Base-by-base conservation (phyloP, 1,140 invertebrate genomes). In the Drosophila erecta region DNA sequence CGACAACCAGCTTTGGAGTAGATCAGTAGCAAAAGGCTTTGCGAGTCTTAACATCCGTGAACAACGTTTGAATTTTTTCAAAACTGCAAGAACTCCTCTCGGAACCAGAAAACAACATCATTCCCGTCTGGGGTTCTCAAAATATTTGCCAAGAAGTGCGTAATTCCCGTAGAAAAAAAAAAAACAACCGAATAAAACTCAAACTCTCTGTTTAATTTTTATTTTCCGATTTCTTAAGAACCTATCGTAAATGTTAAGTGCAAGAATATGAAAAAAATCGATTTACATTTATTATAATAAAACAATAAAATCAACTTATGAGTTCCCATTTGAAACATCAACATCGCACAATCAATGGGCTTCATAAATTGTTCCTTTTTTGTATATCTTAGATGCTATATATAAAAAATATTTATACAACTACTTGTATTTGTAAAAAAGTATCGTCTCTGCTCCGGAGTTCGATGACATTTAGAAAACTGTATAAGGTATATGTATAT, bases 211-310 rank as follows among this genome's bases (percentile, higher is more conserved):
- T 66, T 49, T 58, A 40, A 54, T 62, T 76, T 79, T 58, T 64
- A 41, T 61, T 76, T 65, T 71, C 40, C 53, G 53, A 24, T 56
- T 46, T 72, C 62, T 66, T 66, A 69, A 79, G 70, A 79, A 66
- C 81, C 77, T 87, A 57, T 86, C 75, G 66, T 89, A 74, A 71
- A 78, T 70, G 43, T 54, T 90, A 90, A 89, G 84, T 80, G 84
- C 84, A 90, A 84, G 72, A 77, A 83, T 80, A 80, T 89, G 33
- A 69, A 81, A 89, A 84, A 75, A 60, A 65, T 90, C 80, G 85
- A 89, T 89, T 89, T 89, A 89, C 84, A 89, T 89, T 90, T 84
- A 90, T 85, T 79, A 78, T 89, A 86, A 76, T 76, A 79, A 79
- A 83, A 64, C 14, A 22, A 33, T 67, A 79, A 76, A 73, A 30